A percentile compares a stretch with the other conserved stretches of the same genome.
Conservation (phyloP, 2,113 vertebrate genomes). For the Notothenia rossii region DNA sequence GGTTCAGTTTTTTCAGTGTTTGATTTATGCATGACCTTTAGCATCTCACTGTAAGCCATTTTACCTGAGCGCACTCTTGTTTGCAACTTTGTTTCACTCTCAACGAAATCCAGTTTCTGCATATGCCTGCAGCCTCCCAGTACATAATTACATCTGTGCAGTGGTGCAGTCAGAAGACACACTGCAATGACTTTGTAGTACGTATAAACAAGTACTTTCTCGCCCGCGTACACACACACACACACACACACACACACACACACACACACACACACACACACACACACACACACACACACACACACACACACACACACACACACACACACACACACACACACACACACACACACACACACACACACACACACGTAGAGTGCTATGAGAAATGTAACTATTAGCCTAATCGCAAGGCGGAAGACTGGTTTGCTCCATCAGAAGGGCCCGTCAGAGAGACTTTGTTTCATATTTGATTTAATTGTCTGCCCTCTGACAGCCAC, state of each 20-base stretch:
- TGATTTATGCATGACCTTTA: slow-evolving; percentile 47
- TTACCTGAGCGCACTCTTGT: slow-evolving; percentile 8
- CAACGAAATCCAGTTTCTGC: not conserved
- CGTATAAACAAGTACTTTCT: slow-evolving; percentile 41
- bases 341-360: slow-evolving; percentile 21
- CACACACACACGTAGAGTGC: slow-evolving; percentile 39
- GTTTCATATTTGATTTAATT: slow-evolving; percentile 99
- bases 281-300: slow-evolving; percentile 27
- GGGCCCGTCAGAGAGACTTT: slow-evolving; percentile 98
- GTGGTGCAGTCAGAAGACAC: slow-evolving; percentile 37
- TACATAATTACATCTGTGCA: slow-evolving; percentile 42
- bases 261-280: slow-evolving; percentile 23
- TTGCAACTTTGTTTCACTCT: slow-evolving; percentile 32
- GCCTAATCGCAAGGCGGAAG: slow-evolving; percentile 92
- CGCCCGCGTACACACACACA: not conserved
- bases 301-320: slow-evolving; percentile 14
- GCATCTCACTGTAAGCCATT: slow-evolving; percentile 16
- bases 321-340: slow-evolving; percentile 23
- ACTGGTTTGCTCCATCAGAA: slow-evolving; percentile 96
- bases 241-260: slow-evolving; percentile 22
- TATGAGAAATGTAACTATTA: slow-evolving; percentile 90
- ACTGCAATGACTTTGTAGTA: slow-evolving; percentile 47
- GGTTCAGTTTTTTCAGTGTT: too few relatives aligned
- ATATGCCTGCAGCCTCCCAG: not conserved
- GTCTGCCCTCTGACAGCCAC: slow-evolving; percentile 99